Conservation (phyloP, 2,797 vertebrate species). For the Bucorvus abyssinicus region DNA sequence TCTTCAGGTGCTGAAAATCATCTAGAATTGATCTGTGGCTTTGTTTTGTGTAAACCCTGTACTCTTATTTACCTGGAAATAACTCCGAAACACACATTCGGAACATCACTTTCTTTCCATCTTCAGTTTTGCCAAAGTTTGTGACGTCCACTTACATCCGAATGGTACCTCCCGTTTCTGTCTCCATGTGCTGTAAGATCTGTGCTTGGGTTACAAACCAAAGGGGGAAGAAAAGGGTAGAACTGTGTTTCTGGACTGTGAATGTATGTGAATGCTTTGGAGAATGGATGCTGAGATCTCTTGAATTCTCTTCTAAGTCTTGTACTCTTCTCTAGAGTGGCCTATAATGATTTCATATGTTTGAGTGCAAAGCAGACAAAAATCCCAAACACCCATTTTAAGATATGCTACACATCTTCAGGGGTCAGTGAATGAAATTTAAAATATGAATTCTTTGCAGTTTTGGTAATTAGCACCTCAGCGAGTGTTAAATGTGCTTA, state of each 20-base stretch:
- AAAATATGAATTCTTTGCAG: not conserved
- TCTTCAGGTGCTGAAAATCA: not conserved
- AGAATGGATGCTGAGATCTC: not conserved
- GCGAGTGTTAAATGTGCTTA: accelerated
- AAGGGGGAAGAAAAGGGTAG: not conserved
- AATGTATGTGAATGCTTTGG: accelerated
- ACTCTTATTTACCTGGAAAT: not conserved
- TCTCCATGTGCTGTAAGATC: not conserved
- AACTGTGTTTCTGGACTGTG: not conserved
- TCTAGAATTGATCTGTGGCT: not conserved
- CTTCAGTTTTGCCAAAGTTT: not conserved
- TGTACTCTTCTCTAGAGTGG: not conserved
- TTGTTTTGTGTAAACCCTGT: not conserved
- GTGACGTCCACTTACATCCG: accelerated
- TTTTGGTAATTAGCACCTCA: not conserved
- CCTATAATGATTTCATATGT: not conserved
- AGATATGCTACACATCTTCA: not conserved
- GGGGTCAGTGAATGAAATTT: not conserved
- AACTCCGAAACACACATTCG: not conserved
- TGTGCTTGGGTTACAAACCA: not conserved
- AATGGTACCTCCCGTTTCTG: not conserved
- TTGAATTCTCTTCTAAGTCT: not conserved
- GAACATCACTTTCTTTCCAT: not conserved
- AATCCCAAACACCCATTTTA: not conserved
- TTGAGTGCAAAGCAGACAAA: not conserved